A percentile compares a stretch with the other conserved stretches of the same genome.
These are phyloP conservation scores for Myotis planiceps DNA, from an alignment of 2,797 vertebrate species.

Conservation along the genomic window DNA sequence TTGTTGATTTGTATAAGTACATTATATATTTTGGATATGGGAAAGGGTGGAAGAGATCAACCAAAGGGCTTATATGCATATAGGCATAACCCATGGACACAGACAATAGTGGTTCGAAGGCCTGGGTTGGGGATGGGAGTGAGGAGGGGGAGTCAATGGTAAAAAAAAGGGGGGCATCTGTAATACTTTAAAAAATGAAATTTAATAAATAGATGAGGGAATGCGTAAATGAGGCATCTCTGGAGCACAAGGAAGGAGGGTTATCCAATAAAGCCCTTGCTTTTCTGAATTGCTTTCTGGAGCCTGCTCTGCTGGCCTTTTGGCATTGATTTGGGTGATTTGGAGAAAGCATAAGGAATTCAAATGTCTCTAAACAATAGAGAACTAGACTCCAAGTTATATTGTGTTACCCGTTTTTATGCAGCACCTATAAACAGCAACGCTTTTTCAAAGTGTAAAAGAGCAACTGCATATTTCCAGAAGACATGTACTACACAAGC, in stretches of 20 bases:
- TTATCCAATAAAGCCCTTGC: not conserved
- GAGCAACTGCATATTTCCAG: not conserved
- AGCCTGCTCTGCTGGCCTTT: not conserved
- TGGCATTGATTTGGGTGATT: not conserved
- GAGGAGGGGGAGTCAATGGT: too few relatives aligned
- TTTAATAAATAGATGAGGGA: not conserved
- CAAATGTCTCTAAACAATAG: not conserved
- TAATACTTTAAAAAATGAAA: too few relatives aligned
- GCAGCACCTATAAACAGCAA: not conserved
- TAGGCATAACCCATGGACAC: too few relatives aligned
- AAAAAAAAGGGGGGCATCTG: too few relatives aligned
- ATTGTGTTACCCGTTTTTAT: not conserved
- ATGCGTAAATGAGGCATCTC: not conserved
- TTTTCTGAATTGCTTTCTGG: not conserved
- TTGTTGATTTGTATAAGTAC: too few relatives aligned
- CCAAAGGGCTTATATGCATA: too few relatives aligned
- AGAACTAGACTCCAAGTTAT: not conserved
- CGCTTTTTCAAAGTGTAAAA: not conserved
- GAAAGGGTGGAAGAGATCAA: too few relatives aligned
- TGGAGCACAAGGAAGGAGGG: accelerated
- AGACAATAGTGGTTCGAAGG: too few relatives aligned
- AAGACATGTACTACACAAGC: not conserved
- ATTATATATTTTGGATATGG: too few relatives aligned
- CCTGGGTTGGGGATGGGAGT: too few relatives aligned
- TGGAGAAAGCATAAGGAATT: not conserved